Evolutionary conservation across 2,888 invertebrate species (phyloP).

Genomic region (Tetragonisca angustula): DNA sequence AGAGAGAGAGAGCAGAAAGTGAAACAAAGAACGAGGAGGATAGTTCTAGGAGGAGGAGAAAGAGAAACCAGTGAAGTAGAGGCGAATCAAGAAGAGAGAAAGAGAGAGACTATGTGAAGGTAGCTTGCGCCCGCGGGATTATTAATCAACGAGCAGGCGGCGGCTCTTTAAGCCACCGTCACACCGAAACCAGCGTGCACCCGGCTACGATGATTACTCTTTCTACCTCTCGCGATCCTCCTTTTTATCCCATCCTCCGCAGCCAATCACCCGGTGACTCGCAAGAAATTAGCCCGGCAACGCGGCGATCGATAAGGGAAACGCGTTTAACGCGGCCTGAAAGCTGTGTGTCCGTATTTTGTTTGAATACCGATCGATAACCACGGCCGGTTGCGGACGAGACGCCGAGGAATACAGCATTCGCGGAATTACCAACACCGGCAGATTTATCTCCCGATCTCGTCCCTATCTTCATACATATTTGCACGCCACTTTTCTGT

Average conservation of each 20-base stretch:
- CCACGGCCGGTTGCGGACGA: background rate
- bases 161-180: conserved; percentile 65
- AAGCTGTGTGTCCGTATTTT: conserved; percentile 34
- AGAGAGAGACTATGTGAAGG: conserved; percentile 45
- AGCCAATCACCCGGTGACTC: conserved; percentile 68
- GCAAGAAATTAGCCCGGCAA: conserved; percentile 64
- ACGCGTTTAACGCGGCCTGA: conserved; percentile 41
- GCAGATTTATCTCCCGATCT: background rate
- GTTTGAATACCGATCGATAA: conserved; percentile 42
- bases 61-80: background rate
- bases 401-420: background rate
- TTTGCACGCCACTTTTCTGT: background rate
- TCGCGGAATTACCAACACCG: background rate
- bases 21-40: background rate
- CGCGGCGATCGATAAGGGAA: conserved; percentile 59
- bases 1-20: background rate
- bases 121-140: conserved; percentile 65
- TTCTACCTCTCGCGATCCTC: conserved; percentile 41
- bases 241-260: conserved; percentile 31
- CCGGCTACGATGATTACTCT: conserved; percentile 48
- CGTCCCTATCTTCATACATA: background rate
- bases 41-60: background rate
- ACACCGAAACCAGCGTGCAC: conserved; percentile 48
- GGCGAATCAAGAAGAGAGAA: background rate
- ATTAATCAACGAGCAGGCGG: conserved; percentile 71